These are phyloP conservation scores for Ciconia boyciana DNA, from an alignment of 2,113 vertebrate species.

Conservation along the genomic window DNA sequence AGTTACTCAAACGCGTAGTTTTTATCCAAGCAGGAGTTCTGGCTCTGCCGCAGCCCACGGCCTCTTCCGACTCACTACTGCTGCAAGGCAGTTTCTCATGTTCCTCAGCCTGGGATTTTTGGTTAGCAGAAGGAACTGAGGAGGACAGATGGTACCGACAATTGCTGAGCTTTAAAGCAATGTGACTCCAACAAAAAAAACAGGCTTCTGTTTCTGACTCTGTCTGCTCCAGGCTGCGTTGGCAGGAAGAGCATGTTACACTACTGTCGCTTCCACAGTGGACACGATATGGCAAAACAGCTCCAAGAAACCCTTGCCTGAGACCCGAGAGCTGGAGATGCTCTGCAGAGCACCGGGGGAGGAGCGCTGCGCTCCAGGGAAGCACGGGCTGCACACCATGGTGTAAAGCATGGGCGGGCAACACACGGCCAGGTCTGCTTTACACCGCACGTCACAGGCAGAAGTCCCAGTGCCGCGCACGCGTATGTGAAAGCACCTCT, in stretches of 20 bases:
- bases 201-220: not conserved
- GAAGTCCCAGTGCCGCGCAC: accelerated
- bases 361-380: not conserved
- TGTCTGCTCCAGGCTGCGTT: not conserved
- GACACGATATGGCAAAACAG: not conserved
- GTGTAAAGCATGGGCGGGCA: not conserved
- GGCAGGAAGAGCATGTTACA: not conserved
- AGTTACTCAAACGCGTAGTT: not conserved
- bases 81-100: not conserved
- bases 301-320: not conserved
- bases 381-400: not conserved
- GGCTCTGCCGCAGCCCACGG: not conserved
- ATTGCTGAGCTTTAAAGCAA: not conserved
- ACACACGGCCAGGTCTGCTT: not conserved
- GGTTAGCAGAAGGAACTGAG: not conserved
- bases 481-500: not conserved
- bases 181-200: not conserved
- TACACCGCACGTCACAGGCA: not conserved
- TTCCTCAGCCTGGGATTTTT: not conserved
- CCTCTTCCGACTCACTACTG: not conserved
- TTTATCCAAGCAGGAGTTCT: not conserved
- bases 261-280: not conserved
- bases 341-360: not conserved
- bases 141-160: not conserved
- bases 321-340: not conserved